A percentile compares a stretch with the other conserved stretches of the same genome.
Conservation (phyloP, 2,888 invertebrate species). For the Tetranychus piercei region DNA sequence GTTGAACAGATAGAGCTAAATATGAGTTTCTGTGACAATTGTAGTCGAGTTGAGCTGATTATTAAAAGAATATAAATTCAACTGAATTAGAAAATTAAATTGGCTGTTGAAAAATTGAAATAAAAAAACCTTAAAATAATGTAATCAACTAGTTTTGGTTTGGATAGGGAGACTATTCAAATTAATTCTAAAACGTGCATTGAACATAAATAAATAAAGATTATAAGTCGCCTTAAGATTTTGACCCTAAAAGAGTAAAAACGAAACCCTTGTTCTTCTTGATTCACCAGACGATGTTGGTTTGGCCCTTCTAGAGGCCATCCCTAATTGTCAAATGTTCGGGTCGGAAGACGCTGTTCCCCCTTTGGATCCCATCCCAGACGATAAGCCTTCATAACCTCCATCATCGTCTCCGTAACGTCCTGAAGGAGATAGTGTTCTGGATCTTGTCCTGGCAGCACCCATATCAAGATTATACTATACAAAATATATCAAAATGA, state of each 20-base stretch:
- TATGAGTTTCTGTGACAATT: no score
- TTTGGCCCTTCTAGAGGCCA: conserved; percentile 43
- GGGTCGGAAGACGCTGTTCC: conserved; percentile 61
- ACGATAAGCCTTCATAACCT: conserved; percentile 53
- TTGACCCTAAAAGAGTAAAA: conserved; percentile 49
- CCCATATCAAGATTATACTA: conserved; percentile 72
- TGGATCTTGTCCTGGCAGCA: conserved; percentile 54
- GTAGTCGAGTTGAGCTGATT: no score
- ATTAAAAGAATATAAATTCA: no score
- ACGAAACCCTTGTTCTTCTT: conserved; percentile 83
- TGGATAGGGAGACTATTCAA: background rate
- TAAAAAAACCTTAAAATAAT: no score
- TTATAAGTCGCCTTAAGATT: conserved; percentile 9
- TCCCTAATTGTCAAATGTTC: conserved; percentile 93
- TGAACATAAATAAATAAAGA: background rate
- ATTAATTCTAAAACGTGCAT: background rate
- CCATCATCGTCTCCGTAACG: conserved; percentile 35
- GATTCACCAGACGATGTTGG: conserved; percentile 49
- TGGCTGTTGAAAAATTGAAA: no score
- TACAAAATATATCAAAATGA: background rate
- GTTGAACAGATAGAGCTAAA: no score
- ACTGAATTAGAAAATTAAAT: no score
- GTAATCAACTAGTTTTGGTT: no score
- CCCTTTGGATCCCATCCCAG: conserved; percentile 35
- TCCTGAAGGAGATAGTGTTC: conserved; percentile 42